These are phyloP conservation scores for Leucoraja ocellata DNA, from an alignment of 2,797 vertebrate species.

Conservation along the genomic window DNA sequence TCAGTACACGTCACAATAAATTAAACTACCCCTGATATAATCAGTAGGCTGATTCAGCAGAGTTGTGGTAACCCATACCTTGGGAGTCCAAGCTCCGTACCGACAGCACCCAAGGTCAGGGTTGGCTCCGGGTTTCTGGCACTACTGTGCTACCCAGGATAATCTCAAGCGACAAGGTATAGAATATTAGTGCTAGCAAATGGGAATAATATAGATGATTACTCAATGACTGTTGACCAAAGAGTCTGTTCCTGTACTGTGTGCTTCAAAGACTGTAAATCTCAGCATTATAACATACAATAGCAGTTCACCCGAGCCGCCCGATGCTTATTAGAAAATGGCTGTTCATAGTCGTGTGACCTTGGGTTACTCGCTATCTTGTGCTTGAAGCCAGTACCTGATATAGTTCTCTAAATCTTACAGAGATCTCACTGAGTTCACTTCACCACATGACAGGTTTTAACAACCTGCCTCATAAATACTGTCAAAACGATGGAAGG, in stretches of 20 bases:
- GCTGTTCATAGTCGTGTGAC: not conserved
- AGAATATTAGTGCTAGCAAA: too few species aligned
- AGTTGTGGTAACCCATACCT: not conserved
- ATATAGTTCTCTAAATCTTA: conserved; percentile 12
- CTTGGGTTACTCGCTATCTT: not conserved
- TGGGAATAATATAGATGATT: too few species aligned
- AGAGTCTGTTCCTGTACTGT: too few species aligned
- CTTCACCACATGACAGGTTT: not conserved
- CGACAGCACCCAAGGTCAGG: too few species aligned
- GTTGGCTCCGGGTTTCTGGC: too few species aligned
- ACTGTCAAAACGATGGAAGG: too few species aligned
- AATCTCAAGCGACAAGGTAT: too few species aligned
- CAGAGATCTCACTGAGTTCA: not conserved
- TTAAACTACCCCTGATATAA: too few species aligned
- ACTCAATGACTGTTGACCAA: too few species aligned
- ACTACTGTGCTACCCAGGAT: too few species aligned
- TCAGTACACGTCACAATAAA: too few species aligned
- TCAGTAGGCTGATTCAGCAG: not conserved
- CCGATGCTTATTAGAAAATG: not conserved
- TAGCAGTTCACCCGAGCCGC: not conserved
- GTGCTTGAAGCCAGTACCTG: conserved; percentile 7
- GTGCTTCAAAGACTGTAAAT: not conserved
- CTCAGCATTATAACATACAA: not conserved
- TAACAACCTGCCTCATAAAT: too few species aligned
- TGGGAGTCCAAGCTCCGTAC: not conserved